Percentiles rank a stretch among this genome's conserved stretches.
phyloP scores from a whole-genome alignment of 2,797 vertebrate species.

The Champsocephalus gunnari region DNA sequence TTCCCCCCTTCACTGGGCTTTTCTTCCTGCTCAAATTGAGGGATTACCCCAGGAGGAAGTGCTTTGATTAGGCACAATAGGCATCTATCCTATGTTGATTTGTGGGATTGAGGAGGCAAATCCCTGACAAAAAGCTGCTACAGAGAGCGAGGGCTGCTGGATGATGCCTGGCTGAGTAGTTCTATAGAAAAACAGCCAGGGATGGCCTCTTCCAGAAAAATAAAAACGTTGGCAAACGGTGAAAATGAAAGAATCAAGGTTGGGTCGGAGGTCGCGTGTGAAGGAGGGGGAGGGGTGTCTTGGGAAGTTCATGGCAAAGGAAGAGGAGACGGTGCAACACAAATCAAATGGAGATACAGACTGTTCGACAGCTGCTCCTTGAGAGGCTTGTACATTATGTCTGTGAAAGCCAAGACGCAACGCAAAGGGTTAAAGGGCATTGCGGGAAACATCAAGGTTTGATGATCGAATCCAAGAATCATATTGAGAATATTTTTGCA shows the following conservation, averaged over 20 bases:
- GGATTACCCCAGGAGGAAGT: slow-evolving; percentile 87
- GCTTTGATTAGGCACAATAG: slow-evolving; percentile 88
- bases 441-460: not conserved
- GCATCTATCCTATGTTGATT: slow-evolving; percentile 88
- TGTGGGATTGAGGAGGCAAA: slow-evolving; percentile 86
- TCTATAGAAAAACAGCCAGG: slow-evolving; percentile 52
- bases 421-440: not conserved
- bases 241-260: slow-evolving; percentile 52
- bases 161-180: slow-evolving; percentile 60
- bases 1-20: slow-evolving; percentile 80
- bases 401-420: not conserved
- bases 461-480: slow-evolving; percentile 15
- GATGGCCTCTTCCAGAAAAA: slow-evolving; percentile 45
- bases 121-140: slow-evolving; percentile 81
- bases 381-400: not conserved
- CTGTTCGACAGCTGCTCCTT: slow-evolving; percentile 12
- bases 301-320: slow-evolving; percentile 38
- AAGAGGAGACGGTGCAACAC: slow-evolving; percentile 6
- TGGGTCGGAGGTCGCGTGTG: slow-evolving; percentile 48
- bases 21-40: slow-evolving; percentile 86
- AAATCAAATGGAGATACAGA: slow-evolving; percentile 39
- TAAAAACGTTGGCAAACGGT: slow-evolving; percentile 32
- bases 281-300: slow-evolving; percentile 30
- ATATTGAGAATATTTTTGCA: slow-evolving; percentile 26
- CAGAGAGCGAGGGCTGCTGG: slow-evolving; percentile 70